Evolutionary conservation across 2,888 invertebrate genomes (phyloP), one percentile per base, ranked within the genome.

Genomic region (Helleia helle): DNA sequence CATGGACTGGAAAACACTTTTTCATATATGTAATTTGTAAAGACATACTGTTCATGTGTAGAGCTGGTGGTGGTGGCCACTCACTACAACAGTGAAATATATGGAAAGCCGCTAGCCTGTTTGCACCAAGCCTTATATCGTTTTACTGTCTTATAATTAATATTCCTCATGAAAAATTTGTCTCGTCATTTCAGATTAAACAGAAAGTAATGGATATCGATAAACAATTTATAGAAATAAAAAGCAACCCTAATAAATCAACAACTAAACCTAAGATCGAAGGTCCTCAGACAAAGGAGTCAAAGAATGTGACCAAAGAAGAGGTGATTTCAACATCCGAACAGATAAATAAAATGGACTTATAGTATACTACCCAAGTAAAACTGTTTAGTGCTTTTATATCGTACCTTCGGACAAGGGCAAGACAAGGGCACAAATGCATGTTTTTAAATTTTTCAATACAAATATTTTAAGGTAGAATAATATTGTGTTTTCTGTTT

Each of bases 121-220:
- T n/a, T n/a, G n/a, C n/a, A n/a, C n/a, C n/a, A n/a, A n/a, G n/a
- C n/a, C n/a, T n/a, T n/a, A n/a, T n/a, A 15, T 3, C 11, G 9
- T 9, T 7, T 18, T 27, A 15, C 5, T 7, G 13, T 18, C n/a
- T n/a, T 25, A 28, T 44, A 7, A 14, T 9, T n/a, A 27, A 15
- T 8, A 12, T 11, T 2, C 4, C 3, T 12, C n/a, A 24, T 30
- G 25, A 30, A 40, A 6, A 40, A 6, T 25, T 15, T 11, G 38
- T 27, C 28, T 29, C 36, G 5, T 41, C 27, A 34, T 69, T 69
- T 7, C 62, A 83, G 83, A 68, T 84, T 2, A 80, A 83, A 50
- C 72, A 80, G 49, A 80, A 76, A 55, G 70, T 84, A 4, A 65
- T 69, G 41, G 75, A 77, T 5, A 73, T 83, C 17, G 81, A 84